These are phyloP conservation scores for Mystacornis crossleyi DNA, from an alignment of 2,113 vertebrate species.

Conservation along the genomic window DNA sequence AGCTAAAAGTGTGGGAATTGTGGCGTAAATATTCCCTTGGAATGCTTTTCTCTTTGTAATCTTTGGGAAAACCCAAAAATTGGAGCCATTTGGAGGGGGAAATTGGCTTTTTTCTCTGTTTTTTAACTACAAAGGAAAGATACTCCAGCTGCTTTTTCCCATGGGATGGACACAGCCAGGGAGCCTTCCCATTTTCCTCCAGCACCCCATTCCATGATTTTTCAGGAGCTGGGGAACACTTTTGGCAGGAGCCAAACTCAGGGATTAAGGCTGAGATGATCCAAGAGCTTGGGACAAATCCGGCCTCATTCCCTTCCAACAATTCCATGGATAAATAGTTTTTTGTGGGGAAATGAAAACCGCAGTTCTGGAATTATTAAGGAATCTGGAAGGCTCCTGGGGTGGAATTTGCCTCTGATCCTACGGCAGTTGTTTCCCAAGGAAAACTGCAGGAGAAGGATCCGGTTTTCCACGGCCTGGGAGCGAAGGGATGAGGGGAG, in stretches of 20 bases:
- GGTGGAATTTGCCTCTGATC: neutral
- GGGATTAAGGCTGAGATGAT: neutral
- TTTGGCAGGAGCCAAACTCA: neutral
- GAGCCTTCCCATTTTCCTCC: neutral
- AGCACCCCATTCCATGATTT: neutral
- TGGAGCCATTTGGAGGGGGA: neutral
- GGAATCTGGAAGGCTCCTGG: neutral
- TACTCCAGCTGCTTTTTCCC: neutral
- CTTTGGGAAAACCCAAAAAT: neutral
- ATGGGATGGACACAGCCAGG: neutral
- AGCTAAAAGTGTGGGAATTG: neutral
- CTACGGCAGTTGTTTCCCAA: neutral
- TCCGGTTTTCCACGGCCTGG: neutral
- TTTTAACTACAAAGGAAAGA: neutral
- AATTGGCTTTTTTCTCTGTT: neutral
- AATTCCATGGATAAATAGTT: rapidly evolving
- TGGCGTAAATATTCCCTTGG: neutral
- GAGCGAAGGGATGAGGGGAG: neutral
- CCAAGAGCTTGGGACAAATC: neutral
- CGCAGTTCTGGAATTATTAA: neutral
- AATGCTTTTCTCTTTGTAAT: neutral
- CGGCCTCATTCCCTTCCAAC: neutral
- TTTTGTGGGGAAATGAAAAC: neutral
- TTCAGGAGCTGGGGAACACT: neutral
- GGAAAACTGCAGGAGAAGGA: neutral